Evolutionary conservation across 2,113 vertebrate genomes (phyloP).

Genomic region (Prunella himalayana): DNA sequence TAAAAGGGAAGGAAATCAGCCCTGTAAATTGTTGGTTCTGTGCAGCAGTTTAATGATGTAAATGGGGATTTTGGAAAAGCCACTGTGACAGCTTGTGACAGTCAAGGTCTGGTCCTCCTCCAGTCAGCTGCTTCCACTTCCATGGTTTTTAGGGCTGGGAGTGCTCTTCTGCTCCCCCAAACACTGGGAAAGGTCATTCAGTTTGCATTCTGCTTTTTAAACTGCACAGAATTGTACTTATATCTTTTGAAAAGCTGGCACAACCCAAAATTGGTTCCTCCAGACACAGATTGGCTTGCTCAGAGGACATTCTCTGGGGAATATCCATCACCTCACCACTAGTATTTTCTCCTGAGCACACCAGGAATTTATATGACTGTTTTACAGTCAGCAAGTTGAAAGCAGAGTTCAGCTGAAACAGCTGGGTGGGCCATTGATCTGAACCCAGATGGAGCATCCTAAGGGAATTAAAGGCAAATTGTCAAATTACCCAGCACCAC

Average conservation of each 20-base stretch:
- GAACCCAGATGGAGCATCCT: neutral
- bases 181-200: neutral
- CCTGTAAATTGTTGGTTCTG: accelerated
- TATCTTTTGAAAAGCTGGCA: neutral
- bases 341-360: neutral
- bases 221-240: neutral
- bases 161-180: neutral
- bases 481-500: neutral
- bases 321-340: neutral
- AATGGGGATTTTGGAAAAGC: neutral
- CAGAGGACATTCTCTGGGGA: neutral
- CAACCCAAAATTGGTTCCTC: neutral
- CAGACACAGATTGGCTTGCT: neutral
- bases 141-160: accelerated
- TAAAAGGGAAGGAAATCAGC: neutral
- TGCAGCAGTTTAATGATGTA: neutral
- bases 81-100: accelerated
- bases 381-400: neutral
- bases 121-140: neutral
- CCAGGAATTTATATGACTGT: neutral
- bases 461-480: neutral
- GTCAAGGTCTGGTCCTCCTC: neutral
- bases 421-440: neutral
- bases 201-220: neutral
- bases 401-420: neutral